These are phyloP conservation scores for Phrynocephalus versicolor DNA, from an alignment of 2,113 vertebrate species.

Conservation along the genomic window DNA sequence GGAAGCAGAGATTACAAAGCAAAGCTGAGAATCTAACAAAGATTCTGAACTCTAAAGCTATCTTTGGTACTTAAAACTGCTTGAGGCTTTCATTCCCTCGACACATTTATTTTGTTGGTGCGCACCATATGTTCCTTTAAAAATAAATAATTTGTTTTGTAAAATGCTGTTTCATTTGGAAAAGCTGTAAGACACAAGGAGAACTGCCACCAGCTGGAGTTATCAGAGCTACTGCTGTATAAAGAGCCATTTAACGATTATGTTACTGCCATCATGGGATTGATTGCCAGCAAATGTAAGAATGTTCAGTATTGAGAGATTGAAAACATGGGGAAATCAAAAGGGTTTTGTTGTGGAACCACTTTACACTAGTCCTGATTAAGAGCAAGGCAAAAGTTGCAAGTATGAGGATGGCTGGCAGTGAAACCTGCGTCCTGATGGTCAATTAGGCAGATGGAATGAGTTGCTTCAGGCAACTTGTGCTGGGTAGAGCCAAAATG, in stretches of 20 bases:
- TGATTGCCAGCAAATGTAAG: constrained; percentile 36
- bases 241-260: constrained; percentile 30
- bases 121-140: constrained; percentile 19
- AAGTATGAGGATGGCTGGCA: neutral
- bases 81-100: constrained; percentile 40
- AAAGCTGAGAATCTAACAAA: constrained; percentile 28
- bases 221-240: constrained; percentile 14
- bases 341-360: rapidly evolving
- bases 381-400: neutral
- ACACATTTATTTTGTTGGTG: constrained; percentile 30
- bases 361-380: neutral
- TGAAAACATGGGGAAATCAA: neutral
- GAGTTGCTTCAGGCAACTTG: too few species aligned
- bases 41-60: constrained; percentile 20
- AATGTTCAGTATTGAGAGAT: neutral
- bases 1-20: constrained; percentile 17
- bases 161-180: constrained; percentile 55
- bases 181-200: constrained; percentile 20
- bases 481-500: too few species aligned
- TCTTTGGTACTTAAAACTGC: constrained; percentile 32
- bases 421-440: too few species aligned
- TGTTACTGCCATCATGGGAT: constrained; percentile 21
- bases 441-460: too few species aligned
- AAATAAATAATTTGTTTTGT: constrained; percentile 56
- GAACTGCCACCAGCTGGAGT: constrained; percentile 45